Evolutionary conservation across 1,140 invertebrate genomes (phyloP).

Genomic region (Temnothorax longispinosus): DNA sequence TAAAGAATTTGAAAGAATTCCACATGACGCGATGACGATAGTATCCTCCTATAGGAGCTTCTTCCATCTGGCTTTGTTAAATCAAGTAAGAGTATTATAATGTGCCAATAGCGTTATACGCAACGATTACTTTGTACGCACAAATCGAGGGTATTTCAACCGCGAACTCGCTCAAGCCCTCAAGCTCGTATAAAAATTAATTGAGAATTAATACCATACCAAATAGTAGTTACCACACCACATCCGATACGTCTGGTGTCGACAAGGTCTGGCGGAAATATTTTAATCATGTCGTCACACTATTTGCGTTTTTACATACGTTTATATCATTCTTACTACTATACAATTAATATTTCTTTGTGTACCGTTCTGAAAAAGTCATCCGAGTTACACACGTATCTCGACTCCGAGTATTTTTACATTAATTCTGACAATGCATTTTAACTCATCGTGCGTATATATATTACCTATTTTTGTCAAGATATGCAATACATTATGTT

Average conservation of each 20-base stretch:
- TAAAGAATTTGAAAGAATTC: neutral
- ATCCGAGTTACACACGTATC: neutral
- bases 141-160: conserved; percentile 5
- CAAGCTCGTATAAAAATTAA: neutral
- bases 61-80: conserved; percentile 12
- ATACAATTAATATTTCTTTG: conserved; percentile 3
- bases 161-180: neutral
- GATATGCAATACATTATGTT: neutral
- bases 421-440: conserved; percentile 7
- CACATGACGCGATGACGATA: neutral
- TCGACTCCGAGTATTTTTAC: neutral
- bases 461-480: neutral
- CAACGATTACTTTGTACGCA: conserved; percentile 10
- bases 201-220: conserved; percentile 38
- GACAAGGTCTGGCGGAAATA: neutral
- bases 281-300: conserved; percentile 35
- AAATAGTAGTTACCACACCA: conserved; percentile 48
- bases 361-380: neutral
- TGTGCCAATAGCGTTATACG: conserved; percentile 47
- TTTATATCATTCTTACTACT: neutral
- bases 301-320: neutral
- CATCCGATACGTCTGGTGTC: neutral
- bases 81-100: conserved; percentile 33
- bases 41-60: conserved; percentile 11
- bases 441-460: neutral